Base-by-base conservation (phyloP, 2,888 invertebrate genomes). In the Dolichopus griseipennis region DNA sequence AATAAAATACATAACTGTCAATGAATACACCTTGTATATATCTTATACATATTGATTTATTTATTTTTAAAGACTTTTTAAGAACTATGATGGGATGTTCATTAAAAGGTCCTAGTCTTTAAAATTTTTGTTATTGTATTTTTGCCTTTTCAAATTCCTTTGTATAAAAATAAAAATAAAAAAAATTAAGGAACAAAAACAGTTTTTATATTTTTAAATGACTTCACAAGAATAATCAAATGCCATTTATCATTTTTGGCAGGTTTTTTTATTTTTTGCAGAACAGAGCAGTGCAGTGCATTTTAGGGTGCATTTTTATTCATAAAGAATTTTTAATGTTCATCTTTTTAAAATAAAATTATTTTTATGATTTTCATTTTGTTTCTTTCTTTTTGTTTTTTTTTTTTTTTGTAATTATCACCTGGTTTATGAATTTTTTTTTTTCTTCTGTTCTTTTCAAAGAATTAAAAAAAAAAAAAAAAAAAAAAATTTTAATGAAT, bases 161-260 rank as follows among this genome's bases (percentile, higher is more conserved):
- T 52, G 52, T 18, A 15, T 52, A 18, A 15, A 6, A 43, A 43
- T 15, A 4, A 7, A 43, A 15, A 15, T 7, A 9, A 52, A 2
- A 37, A 10, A 37, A 52, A 6, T 52, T 2, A 52, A 18, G 52
- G 52, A 52, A 52, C 15, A 37, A 37, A 8, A 37, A 52, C 52
- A 52, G 2, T 52, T 52, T 37, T 34, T 34, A 9, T 37, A n/a
- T 52, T 52, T 1, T 52, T 52, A 18, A 52, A 52, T 52, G 52
- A 52, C 52, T 52, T 52, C 52, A 52, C 52, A 52, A 52, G 9
- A 52, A 52, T n/a, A 52, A 52, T 52, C 52, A 52, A 52, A 52
- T 52, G 52, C 18, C 52, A 52, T 52, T 52, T 52, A 52, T 52
- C 52, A 52, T 52, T 52, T 52, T 52, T 52, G 52, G 52, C 52